Evolutionary conservation across 1,140 invertebrate genomes (phyloP).

Genomic region (Musca vetustissima): DNA sequence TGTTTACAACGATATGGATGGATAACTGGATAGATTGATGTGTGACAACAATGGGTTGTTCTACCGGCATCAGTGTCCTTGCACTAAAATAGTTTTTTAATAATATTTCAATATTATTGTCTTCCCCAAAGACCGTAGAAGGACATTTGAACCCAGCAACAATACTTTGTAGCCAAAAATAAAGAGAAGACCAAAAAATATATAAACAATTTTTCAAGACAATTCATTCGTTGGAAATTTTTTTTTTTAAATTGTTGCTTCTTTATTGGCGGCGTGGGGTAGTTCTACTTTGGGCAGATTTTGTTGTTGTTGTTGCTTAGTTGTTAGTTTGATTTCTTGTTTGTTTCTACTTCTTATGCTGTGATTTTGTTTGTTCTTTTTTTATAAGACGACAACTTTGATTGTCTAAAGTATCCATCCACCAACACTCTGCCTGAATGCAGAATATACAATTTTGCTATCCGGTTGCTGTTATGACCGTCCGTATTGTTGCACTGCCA

Average conservation of each 20-base stretch:
- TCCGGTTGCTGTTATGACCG: background rate
- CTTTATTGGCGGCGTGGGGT: conserved; percentile 8
- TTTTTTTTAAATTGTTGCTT: conserved; percentile 11
- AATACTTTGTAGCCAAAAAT: too few relatives aligned
- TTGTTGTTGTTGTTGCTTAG: background rate
- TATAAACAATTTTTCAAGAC: too few relatives aligned
- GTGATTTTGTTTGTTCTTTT: background rate
- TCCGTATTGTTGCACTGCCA: background rate
- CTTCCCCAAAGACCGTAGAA: background rate
- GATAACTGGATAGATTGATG: too few relatives aligned
- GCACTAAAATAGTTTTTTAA: background rate
- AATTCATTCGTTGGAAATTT: too few relatives aligned
- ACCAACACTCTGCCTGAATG: background rate
- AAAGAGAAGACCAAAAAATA: too few relatives aligned
- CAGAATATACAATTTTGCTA: conserved; percentile 1
- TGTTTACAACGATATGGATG: too few relatives aligned
- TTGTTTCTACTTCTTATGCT: background rate
- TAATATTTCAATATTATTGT: background rate
- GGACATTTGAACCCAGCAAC: too few relatives aligned
- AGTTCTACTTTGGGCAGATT: background rate
- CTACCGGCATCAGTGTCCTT: conserved; percentile 8
- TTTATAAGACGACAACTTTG: background rate
- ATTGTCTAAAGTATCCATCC: background rate
- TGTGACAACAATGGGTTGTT: conserved; percentile 1
- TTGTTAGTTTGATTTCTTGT: background rate